These are phyloP conservation scores for Acanthornis magna DNA, from an alignment of 2,797 vertebrate species.

Conservation along the genomic window DNA sequence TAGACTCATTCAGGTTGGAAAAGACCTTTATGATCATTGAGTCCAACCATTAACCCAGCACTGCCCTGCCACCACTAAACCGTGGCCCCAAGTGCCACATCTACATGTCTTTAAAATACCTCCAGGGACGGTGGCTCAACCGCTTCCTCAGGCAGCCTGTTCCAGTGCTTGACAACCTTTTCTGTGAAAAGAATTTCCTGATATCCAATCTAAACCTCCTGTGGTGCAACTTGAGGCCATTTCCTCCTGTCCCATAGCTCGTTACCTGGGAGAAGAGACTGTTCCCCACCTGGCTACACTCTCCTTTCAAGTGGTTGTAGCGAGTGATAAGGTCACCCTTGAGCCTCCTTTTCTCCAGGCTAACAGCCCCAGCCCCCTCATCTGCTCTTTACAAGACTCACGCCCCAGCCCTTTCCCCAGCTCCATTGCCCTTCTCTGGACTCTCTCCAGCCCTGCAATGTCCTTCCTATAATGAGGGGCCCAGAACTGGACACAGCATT, in stretches of 20 bases:
- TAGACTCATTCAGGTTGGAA: neutral
- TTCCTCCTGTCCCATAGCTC: neutral
- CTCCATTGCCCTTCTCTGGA: neutral
- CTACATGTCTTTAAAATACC: neutral
- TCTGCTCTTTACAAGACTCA: accelerated
- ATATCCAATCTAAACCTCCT: neutral
- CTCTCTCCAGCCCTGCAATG: accelerated
- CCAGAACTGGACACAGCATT: neutral
- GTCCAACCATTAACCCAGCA: neutral
- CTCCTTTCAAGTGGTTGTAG: neutral
- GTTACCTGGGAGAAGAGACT: neutral
- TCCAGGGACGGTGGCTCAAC: neutral
- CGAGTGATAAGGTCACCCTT: neutral
- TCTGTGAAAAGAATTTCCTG: neutral
- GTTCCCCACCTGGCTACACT: neutral
- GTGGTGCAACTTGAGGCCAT: neutral
- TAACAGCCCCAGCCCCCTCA: neutral
- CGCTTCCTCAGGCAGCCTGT: neutral
- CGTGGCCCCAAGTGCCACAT: neutral
- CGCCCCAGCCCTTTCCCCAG: neutral
- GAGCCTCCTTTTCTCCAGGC: neutral
- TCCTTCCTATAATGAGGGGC: neutral
- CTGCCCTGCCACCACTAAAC: neutral
- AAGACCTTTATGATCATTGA: neutral
- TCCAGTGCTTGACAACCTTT: neutral